Evolutionary conservation across 2,113 vertebrate genomes (phyloP).

Genomic region (Zapus hudsonius): DNA sequence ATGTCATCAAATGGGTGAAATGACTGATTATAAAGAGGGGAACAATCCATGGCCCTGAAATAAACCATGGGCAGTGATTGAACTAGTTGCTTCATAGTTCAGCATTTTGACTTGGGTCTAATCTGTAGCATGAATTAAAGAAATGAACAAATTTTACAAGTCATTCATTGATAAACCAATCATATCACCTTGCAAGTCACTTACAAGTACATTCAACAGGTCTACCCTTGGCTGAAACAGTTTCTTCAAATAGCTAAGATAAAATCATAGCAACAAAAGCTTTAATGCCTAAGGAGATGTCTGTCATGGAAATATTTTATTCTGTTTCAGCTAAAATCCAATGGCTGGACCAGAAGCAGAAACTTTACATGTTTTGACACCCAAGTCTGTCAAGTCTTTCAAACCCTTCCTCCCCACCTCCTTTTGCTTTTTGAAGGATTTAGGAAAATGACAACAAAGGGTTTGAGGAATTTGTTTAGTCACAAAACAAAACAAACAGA

Average conservation of each 20-base stretch:
- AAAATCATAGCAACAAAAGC: neutral
- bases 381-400: constrained; percentile 63
- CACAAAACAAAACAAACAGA: constrained; percentile 80
- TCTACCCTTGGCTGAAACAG: neutral
- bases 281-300: neutral
- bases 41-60: neutral
- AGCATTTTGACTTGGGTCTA: neutral
- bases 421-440: constrained; percentile 59
- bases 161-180: neutral
- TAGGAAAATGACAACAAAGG: constrained; percentile 76
- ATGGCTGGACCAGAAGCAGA: neutral
- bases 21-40: neutral
- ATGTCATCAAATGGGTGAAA: neutral
- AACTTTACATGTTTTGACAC: constrained; percentile 57
- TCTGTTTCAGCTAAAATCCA: constrained; percentile 29
- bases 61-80: neutral
- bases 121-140: neutral
- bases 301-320: neutral
- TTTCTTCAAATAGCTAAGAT: neutral
- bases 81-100: neutral
- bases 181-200: neutral
- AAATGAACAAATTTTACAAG: neutral
- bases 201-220: neutral
- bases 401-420: neutral
- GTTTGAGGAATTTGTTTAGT: constrained; percentile 78